Evolutionary conservation across 92 coral and sea anemone species (phyloP), one percentile per base, ranked within the genome.

Genomic region (Isaurus tuberculatus): DNA sequence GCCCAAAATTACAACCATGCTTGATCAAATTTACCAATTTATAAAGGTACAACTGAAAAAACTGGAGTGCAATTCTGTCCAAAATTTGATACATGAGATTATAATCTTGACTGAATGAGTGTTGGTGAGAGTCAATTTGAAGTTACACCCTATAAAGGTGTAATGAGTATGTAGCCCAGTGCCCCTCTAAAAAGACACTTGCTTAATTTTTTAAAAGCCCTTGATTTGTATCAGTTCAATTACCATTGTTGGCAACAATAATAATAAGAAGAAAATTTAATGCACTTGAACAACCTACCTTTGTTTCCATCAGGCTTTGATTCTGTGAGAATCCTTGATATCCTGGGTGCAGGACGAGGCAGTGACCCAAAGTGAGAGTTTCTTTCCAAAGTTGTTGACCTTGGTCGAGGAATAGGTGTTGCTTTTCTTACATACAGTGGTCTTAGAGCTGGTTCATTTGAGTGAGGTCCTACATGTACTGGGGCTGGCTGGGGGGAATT

Each of bases 321-420:
- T 14, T 91, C 95, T 7, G 9, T 69, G 27, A 72, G 73, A 17
- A 79, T 75, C 71, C 86, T 94, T 34, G 92, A 86, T 8, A 73
- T 61, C 33, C 95, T 90, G 55, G 98, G 98, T 30, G 90, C 84
- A 20, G 98, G 93, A 3, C 90, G 80, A 51, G 98, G 98, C 20
- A 94, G 64, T 27, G 95, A 86, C 20, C 97, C 90, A 72, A 85
- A 79, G 68, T 86, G 95, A 10, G 97, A 92, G 1, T 34, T 36
- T 58, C 68, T 57, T 17, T 77, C 82, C 5, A 90, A 87, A 49
- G 87, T 44, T 72, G 87, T 81, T 19, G 98, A 94, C 69, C 98
- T 83, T 16, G 95, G 98, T 48, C 98, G 90, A 5, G 98, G 95
- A 2, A 92, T 86, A 61, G 98, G 98, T 23, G 74, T 77, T 22